A percentile compares a stretch with the other conserved stretches of the same genome.
Evolutionary conservation across 2,113 vertebrate genomes (phyloP).

Genomic region (Gymnorhina tibicen): DNA sequence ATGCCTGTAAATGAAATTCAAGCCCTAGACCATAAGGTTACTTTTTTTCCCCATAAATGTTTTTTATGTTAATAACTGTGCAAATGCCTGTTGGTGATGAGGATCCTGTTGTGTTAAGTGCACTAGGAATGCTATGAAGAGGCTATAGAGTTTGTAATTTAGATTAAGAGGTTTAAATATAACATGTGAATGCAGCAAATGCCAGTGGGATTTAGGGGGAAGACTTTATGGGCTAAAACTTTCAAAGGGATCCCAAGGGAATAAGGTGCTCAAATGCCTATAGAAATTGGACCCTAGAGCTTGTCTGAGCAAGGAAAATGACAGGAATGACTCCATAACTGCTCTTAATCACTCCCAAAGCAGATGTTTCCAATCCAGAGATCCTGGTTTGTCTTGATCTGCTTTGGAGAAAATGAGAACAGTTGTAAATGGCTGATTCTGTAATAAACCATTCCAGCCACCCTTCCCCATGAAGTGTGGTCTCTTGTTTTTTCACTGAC

Average conservation of each 20-base stretch:
- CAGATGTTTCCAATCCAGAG: neutral
- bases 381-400: neutral
- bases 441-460: neutral
- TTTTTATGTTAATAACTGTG: neutral
- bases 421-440: neutral
- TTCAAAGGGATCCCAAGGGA: neutral
- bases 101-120: neutral
- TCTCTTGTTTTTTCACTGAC: neutral
- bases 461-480: neutral
- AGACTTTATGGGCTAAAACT: neutral
- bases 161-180: neutral
- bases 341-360: neutral
- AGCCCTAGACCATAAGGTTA: neutral
- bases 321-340: neutral
- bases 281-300: neutral
- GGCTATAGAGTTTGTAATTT: neutral
- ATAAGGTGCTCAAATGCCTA: neutral
- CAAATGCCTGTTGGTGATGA: neutral
- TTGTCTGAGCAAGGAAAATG: neutral
- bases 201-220: neutral
- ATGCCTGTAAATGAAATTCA: neutral
- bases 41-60: neutral
- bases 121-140: neutral
- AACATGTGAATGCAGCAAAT: neutral
- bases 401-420: neutral